A percentile compares a stretch with the other conserved stretches of the same genome.
These are phyloP conservation scores for Myopa tessellatipennis DNA, from an alignment of 2,888 invertebrate species.

Conservation along the genomic window DNA sequence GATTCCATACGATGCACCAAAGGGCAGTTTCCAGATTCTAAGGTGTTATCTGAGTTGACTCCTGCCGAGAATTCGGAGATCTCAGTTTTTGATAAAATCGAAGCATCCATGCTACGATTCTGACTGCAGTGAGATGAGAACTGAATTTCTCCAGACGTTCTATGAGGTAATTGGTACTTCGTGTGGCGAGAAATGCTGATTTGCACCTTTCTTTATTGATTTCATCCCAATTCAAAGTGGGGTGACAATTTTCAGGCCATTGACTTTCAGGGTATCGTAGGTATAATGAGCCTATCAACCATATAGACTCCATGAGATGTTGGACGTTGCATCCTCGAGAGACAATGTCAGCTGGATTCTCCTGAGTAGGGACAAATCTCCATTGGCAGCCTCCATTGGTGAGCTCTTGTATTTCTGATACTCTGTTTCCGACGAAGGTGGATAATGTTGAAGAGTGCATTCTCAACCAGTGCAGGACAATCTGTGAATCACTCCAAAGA, in stretches of 20 bases:
- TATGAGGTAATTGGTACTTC: neutral
- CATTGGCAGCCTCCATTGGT: constrained; percentile 16
- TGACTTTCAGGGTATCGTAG: neutral
- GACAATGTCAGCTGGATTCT: constrained; percentile 35
- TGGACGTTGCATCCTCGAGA: constrained; percentile 27
- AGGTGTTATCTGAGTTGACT: neutral
- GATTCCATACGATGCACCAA: constrained; percentile 18
- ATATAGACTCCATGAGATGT: constrained; percentile 30
- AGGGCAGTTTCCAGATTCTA: neutral
- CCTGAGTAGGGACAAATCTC: constrained; percentile 24
- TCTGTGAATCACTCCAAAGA: too few relatives aligned
- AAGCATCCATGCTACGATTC: constrained; percentile 9
- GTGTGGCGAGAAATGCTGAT: neutral
- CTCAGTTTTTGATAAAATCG: neutral
- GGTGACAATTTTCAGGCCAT: constrained; percentile 5
- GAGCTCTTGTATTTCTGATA: too few relatives aligned
- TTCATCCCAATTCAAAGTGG: neutral
- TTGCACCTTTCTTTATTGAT: constrained; percentile 11
- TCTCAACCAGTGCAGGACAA: too few relatives aligned
- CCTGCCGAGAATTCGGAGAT: neutral
- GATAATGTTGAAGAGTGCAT: too few relatives aligned
- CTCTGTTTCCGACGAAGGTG: too few relatives aligned
- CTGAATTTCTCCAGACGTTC: neutral
- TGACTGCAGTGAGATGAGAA: constrained; percentile 5
- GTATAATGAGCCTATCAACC: constrained; percentile 37